Evolutionary conservation across 2,888 invertebrate species (phyloP), one percentile per base, ranked within the genome.

Genomic region (Ophion ellenae): DNA sequence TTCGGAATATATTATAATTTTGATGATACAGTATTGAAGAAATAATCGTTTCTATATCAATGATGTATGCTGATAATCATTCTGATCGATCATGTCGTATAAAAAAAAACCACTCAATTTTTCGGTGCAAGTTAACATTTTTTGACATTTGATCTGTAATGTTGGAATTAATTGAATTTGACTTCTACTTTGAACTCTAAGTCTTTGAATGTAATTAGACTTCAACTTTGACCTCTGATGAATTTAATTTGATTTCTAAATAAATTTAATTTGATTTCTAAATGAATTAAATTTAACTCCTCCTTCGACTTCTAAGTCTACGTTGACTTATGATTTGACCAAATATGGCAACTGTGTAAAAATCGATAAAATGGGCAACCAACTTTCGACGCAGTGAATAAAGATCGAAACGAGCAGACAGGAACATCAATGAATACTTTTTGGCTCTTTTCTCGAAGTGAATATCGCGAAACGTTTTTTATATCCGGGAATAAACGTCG

Each of bases 391-490:
- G 32, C 20, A 75, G 61, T 45, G 28, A 63, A 63, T 53, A 24
- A 32, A 67, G 11, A n/a, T 66, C 28, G 28, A n/a, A 53, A 24
- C n/a, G 61, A 17, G 45, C 28, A 73, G 61, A 75, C 5, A 36
- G 10, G 32, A 80, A 80, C 59, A 24, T 74, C 47, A 70, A 76
- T 71, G 28, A 70, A 71, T 17, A 63, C 36, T 66, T 32, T 61
- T 57, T 47, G 20, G 40, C 7, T 47, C 73, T 77, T 67, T 81
- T 81, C 14, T 61, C 36, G 61, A 53, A 40, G 17, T 20, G 0
- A 24, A 59, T 20, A 73, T 71, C 80, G 80, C n/a, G 47, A 28
- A 67, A 69, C 24, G 17, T 67, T 64, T 76, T 73, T 81, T 63
- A 70, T 77, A 40, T 53, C 73, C n/a, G 45, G 40, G 53, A 77